These are phyloP conservation scores for Carcina quercana DNA, from an alignment of 2,888 invertebrate genomes.

Conservation along the genomic window DNA sequence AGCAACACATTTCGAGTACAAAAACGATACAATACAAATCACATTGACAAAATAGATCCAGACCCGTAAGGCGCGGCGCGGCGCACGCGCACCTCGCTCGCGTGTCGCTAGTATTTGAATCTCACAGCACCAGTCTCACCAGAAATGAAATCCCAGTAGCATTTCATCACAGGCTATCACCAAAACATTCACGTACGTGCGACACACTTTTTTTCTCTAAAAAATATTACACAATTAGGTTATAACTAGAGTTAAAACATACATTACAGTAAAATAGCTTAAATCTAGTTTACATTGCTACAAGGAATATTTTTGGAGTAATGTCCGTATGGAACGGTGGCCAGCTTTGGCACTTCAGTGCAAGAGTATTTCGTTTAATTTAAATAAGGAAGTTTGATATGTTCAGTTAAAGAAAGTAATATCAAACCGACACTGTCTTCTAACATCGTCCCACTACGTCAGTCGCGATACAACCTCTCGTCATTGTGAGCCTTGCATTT, in stretches of 20 bases:
- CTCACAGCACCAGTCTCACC: conserved; percentile 65
- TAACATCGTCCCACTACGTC: too few relatives aligned
- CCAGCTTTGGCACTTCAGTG: conserved; percentile 47
- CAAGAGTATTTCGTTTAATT: background rate
- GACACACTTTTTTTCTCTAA: conserved; percentile 60
- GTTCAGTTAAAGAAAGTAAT: too few relatives aligned
- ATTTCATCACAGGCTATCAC: conserved; percentile 32
- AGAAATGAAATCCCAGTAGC: conserved; percentile 39
- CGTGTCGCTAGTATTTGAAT: conserved; percentile 65
- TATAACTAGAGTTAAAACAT: conserved; percentile 64
- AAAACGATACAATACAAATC: conserved; percentile 55
- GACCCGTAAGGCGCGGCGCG: too few relatives aligned
- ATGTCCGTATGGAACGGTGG: conserved; percentile 16
- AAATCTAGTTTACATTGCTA: conserved; percentile 57
- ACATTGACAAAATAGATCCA: conserved; percentile 35
- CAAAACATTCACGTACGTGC: conserved; percentile 58
- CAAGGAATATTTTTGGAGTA: conserved; percentile 47
- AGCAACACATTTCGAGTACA: conserved; percentile 41
- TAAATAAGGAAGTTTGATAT: background rate
- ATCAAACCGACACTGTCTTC: too few relatives aligned
- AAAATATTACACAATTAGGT: conserved; percentile 51
- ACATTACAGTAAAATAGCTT: conserved; percentile 67
- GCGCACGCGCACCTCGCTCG: too few relatives aligned
- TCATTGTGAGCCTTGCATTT: too few relatives aligned
- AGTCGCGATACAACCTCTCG: too few relatives aligned